These are phyloP conservation scores for Pachliopta kotzebuea DNA, from an alignment of 2,888 invertebrate species.

Conservation along the genomic window DNA sequence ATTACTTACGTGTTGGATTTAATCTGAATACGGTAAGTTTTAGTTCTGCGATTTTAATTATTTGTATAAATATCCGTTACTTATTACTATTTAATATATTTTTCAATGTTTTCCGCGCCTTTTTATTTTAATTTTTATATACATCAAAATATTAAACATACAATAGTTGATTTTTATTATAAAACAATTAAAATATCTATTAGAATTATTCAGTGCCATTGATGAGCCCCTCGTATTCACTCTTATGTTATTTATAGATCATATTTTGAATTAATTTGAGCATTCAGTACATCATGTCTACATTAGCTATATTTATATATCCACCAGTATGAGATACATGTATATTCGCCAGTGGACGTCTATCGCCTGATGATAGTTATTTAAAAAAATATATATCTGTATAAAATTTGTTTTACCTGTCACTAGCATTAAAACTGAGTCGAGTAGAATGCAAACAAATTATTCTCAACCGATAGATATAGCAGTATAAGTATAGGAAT, in stretches of 20 bases:
- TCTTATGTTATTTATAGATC: too few species aligned
- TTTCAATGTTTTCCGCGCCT: neutral
- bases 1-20: constrained; percentile 2
- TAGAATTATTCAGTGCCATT: too few species aligned
- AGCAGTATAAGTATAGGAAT: constrained; percentile 7
- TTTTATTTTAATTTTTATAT: neutral
- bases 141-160: neutral
- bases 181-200: neutral
- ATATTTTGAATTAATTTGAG: too few species aligned
- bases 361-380: too few species aligned
- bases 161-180: neutral
- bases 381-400: too few species aligned
- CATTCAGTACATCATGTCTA: too few species aligned
- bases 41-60: neutral
- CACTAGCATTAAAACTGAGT: constrained; percentile 16
- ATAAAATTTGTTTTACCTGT: neutral
- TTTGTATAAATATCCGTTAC: neutral
- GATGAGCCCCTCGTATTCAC: too few species aligned
- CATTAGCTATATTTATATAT: too few species aligned
- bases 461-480: constrained; percentile 19
- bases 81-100: neutral
- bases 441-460: constrained; percentile 19
- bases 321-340: too few species aligned
- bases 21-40: constrained; percentile 6
- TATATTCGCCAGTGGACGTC: too few species aligned